Conservation (phyloP, 2,888 invertebrate genomes). For the Eristalinus sepulchralis region DNA sequence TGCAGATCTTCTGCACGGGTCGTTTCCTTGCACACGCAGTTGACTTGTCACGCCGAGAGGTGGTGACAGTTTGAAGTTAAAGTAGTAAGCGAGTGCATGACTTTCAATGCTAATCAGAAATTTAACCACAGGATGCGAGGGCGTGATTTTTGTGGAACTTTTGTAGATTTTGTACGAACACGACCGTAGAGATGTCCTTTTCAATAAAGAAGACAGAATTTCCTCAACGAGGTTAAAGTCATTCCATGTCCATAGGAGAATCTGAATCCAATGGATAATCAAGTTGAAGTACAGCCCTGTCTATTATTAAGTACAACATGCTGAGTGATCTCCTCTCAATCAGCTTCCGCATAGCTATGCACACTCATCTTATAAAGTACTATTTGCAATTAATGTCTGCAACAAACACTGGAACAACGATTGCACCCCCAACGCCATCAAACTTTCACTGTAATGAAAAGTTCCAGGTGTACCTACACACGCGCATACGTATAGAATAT, state of each 20-base stretch:
- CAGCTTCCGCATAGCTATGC: not conserved
- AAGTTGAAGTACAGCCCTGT: not conserved
- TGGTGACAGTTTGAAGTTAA: not conserved
- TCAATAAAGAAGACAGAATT: too few relatives aligned
- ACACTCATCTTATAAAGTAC: slow-evolving; percentile 13
- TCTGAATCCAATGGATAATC: not conserved
- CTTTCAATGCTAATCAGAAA: too few relatives aligned
- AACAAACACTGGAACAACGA: slow-evolving; percentile 34
- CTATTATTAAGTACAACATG: not conserved
- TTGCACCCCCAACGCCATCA: not conserved
- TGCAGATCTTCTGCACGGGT: not conserved
- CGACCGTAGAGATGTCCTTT: too few relatives aligned
- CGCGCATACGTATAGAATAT: slow-evolving; percentile 2
- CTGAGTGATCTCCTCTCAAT: not conserved
- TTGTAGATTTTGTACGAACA: too few relatives aligned
- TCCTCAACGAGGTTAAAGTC: too few relatives aligned
- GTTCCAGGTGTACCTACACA: slow-evolving; percentile 5
- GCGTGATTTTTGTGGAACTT: too few relatives aligned
- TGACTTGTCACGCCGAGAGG: not conserved
- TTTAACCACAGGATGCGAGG: too few relatives aligned
- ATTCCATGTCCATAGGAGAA: too few relatives aligned
- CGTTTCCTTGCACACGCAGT: not conserved
- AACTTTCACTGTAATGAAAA: slow-evolving; percentile 27
- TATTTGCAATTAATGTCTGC: slow-evolving; percentile 36
- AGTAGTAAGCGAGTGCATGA: too few relatives aligned